Evolutionary conservation across 1,140 invertebrate genomes (phyloP), one percentile per base, ranked within the genome.

Genomic region (Venustaconcha ellipsiformis): DNA sequence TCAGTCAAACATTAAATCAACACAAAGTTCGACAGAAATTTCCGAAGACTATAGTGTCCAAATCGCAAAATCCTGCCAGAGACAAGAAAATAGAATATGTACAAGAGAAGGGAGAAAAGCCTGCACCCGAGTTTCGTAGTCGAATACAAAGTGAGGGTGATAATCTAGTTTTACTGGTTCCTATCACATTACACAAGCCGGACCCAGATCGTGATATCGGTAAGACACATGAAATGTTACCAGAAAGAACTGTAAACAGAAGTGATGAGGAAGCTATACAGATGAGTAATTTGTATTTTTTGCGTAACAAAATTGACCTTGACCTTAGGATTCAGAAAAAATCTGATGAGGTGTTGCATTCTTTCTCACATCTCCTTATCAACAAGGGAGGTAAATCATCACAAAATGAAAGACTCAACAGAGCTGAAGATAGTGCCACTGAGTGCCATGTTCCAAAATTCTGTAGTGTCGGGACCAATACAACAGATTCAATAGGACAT

Each of bases 401-500:
- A 48, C 4, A 48, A 48, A 48, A 48, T 48, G 37, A 48, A 48
- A 48, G 37, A 48, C 37, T 48, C 37, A 8, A 6, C 37, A 48
- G 37, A 8, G 37, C 4, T 48, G 37, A 48, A 48, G 37, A 48
- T 8, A 8, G 37, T 48, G 37, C 37, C 11, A 11, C 8, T 48
- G 6, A 8, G 37, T 48, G 37, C 37, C 37, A 48, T 48, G 37
- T 48, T 48, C 37, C 37, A 8, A 48, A 48, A 48, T 48, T 48
- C 37, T 48, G 37, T 48, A 48, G 37, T 48, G 37, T 64, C 23
- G 77, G 72, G 23, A 74, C 72, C 17, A 78, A 78, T 30, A 78
- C 77, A 15, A 75, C 77, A 56, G 77, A 78, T 26, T 75, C 77
- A 14, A 14, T 75, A 20, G 58, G 77, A 26, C 72, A 68, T 26